phyloP scores from a whole-genome alignment of 35 echinoderm and acorn worm species.

The Apostichopus parvimensis region DNA sequence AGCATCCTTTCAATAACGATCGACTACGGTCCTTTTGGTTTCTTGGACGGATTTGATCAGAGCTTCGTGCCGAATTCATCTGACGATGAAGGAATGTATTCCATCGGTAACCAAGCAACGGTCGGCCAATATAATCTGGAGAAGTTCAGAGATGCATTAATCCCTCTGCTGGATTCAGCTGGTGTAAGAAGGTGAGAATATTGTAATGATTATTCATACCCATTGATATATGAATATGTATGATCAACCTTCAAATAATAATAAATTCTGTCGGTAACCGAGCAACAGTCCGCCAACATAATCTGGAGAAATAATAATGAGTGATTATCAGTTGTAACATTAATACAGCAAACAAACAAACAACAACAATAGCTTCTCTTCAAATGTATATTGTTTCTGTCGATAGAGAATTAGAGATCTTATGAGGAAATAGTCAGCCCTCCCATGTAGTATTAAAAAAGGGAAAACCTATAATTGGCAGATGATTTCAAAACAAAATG shows the following conservation, averaged over 20 bases:
- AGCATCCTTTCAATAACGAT: constrained; percentile 93
- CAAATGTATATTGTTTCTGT: too few species aligned
- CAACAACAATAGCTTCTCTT: background rate
- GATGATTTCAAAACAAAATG: too few species aligned
- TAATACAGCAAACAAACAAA: background rate
- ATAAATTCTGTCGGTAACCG: constrained; percentile 68
- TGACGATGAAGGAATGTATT: constrained; percentile 89
- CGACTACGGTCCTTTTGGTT: constrained; percentile 98
- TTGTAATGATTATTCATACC: background rate
- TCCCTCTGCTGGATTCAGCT: constrained; percentile 38
- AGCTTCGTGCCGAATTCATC: constrained; percentile 89
- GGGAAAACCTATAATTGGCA: too few species aligned
- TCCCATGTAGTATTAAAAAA: too few species aligned
- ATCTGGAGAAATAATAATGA: constrained; percentile 61
- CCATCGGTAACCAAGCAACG: constrained; percentile 86
- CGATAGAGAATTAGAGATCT: too few species aligned
- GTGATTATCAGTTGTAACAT: too few species aligned
- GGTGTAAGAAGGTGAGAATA: constrained; percentile 28
- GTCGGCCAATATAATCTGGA: constrained; percentile 78
- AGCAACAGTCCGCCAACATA: constrained; percentile 72
- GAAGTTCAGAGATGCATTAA: constrained; percentile 73
- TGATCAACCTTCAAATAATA: background rate
- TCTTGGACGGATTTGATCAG: constrained; percentile 79
- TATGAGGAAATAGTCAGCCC: too few species aligned
- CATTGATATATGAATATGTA: background rate